Base-by-base conservation (phyloP, 2,113 vertebrate genomes). In the Epinephelus moara region DNA sequence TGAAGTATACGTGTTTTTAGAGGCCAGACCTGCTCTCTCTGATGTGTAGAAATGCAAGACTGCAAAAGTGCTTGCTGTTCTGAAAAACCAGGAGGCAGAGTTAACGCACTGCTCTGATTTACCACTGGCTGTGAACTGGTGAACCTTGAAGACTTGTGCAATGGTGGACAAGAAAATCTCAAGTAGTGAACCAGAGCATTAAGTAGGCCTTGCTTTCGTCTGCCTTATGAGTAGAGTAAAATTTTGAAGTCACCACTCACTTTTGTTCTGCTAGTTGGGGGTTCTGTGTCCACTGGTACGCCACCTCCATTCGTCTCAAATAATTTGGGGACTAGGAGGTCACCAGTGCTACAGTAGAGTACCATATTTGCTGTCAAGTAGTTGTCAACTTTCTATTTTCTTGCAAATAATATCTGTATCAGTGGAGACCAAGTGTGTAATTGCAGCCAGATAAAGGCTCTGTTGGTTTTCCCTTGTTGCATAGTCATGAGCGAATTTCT, bases 111-210 rank as follows among this genome's bases (percentile, higher is more conserved):
- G 47, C 7, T 82, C 57, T 66, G 60, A 70, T 85, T 82, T 57
- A 77, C 83, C 40, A 21, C 90, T 69, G 73, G 68, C 84, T 82
- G 76, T 53, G 82, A 85, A 18, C 14, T 69, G 47, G 67, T 90
- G 74, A 90, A 88, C 86, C 75, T 1, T 71, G 2, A 75, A 70
- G 50, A 83, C 61, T 76, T 83, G 82, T 74, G 75, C 69, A 85
- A 72, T 68, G 61, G 77, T 55, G 80, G 77, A 72, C 73, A 71
- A 76, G 66, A 64, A 81, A 78, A 69, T 56, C 80, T 15, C 11
- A 50, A 56, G 75, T 57, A 60, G 49, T 12, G 21, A 72, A 75
- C 78, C 71, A 27, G 59, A 55, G 63, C 77, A 76, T 55, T 63
- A 77, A 74, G 76, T 25, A 42, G 64, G 25, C 27, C 53, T 72